A percentile compares a stretch with the other conserved stretches of the same genome.
phyloP scores from a whole-genome alignment of 2,113 vertebrate species.

The Scalopus aquaticus region DNA sequence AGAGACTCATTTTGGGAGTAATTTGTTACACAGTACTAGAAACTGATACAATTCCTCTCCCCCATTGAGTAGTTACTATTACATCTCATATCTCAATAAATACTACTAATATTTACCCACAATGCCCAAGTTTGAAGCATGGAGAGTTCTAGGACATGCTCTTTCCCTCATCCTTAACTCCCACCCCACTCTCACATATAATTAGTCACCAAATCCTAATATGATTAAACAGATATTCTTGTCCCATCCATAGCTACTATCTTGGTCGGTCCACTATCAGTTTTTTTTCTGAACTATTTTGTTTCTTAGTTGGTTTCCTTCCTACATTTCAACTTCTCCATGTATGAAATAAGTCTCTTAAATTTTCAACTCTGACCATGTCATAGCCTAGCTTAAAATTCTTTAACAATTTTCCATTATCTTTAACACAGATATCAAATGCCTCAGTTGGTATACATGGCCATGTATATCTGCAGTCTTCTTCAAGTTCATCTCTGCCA shows the following conservation, averaged over 20 bases:
- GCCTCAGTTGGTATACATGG: too few relatives aligned
- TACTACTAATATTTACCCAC: background rate
- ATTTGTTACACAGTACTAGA: background rate
- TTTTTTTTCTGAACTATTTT: background rate
- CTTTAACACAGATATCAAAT: background rate
- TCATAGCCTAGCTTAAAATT: background rate
- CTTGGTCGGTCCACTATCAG: background rate
- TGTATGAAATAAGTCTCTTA: background rate
- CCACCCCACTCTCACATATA: background rate
- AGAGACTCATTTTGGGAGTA: background rate
- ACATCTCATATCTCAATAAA: background rate
- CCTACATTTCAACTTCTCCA: background rate
- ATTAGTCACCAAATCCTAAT: background rate
- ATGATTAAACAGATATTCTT: background rate
- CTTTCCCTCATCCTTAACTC: background rate
- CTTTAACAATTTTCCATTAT: background rate
- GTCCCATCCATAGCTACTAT: background rate
- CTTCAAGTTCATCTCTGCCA: background rate
- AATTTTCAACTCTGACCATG: background rate
- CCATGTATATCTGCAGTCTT: background rate
- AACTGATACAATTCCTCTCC: background rate
- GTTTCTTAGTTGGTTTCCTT: background rate
- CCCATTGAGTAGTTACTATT: background rate
- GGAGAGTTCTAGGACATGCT: background rate
- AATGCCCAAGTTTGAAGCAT: background rate